These are phyloP conservation scores for Myzus persicae DNA, from an alignment of 1,140 invertebrate genomes.

Conservation along the genomic window DNA sequence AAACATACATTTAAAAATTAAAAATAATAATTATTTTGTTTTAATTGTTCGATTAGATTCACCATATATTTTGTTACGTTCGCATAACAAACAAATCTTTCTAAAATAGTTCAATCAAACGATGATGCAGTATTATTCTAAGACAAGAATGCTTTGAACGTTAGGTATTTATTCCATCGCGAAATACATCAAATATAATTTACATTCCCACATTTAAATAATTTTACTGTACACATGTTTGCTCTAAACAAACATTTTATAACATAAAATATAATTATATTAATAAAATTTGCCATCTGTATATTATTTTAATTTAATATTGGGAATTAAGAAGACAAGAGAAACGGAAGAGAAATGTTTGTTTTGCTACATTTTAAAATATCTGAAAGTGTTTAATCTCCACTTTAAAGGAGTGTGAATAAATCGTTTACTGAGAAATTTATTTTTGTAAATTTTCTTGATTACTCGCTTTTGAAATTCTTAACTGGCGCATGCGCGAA, in stretches of 20 bases:
- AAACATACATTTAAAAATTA: background rate
- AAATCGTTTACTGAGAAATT: background rate
- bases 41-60: no score
- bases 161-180: background rate
- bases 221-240: background rate
- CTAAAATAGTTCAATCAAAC: no score
- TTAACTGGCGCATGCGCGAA: background rate
- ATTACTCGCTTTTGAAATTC: background rate
- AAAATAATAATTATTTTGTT: background rate
- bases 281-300: background rate
- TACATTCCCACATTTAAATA: background rate
- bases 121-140: background rate
- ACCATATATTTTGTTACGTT: no score
- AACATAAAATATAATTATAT: background rate
- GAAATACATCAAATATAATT: background rate
- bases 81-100: no score
- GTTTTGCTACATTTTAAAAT: background rate
- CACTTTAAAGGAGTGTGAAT: background rate
- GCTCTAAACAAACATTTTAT: background rate
- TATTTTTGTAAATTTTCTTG: background rate
- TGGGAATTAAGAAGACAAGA: background rate
- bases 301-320: background rate
- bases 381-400: background rate
- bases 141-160: background rate
- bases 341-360: background rate